A percentile compares a stretch with the other conserved stretches of the same genome.
Evolutionary conservation across 2,888 invertebrate genomes (phyloP).

Genomic region (Lamellibrachia satsuma): DNA sequence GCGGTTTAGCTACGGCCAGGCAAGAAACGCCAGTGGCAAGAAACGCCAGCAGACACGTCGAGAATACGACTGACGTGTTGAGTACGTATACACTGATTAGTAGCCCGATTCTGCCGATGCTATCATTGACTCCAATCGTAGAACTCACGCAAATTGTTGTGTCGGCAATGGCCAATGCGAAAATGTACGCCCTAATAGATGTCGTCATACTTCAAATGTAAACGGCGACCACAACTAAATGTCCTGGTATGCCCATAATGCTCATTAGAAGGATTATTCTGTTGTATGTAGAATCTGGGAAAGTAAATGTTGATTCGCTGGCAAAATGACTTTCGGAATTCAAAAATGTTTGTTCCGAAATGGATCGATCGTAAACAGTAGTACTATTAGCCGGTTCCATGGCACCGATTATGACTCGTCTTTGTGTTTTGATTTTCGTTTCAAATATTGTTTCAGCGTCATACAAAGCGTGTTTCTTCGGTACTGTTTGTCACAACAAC

Average conservation of each 20-base stretch:
- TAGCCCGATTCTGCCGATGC: neutral
- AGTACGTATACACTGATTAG: neutral
- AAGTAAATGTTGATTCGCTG: neutral
- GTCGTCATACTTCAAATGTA: neutral
- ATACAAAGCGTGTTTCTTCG: neutral
- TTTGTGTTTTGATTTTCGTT: neutral
- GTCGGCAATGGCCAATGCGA: neutral
- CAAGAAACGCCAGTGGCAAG: neutral
- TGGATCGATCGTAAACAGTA: neutral
- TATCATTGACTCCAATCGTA: neutral
- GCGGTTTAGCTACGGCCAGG: neutral
- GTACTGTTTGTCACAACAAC: neutral
- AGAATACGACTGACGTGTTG: neutral
- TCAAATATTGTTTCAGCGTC: neutral
- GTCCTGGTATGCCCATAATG: neutral
- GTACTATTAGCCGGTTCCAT: neutral
- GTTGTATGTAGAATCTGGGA: neutral
- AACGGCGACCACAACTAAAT: neutral
- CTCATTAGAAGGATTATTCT: neutral
- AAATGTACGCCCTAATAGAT: neutral
- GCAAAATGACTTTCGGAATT: neutral
- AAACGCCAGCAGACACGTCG: neutral
- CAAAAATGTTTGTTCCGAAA: neutral
- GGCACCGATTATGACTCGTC: neutral
- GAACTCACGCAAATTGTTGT: neutral